Percentiles rank a stretch among this genome's conserved stretches.
phyloP scores from a whole-genome alignment of 2,888 invertebrate genomes.

The Tuberolachnus salignus region DNA sequence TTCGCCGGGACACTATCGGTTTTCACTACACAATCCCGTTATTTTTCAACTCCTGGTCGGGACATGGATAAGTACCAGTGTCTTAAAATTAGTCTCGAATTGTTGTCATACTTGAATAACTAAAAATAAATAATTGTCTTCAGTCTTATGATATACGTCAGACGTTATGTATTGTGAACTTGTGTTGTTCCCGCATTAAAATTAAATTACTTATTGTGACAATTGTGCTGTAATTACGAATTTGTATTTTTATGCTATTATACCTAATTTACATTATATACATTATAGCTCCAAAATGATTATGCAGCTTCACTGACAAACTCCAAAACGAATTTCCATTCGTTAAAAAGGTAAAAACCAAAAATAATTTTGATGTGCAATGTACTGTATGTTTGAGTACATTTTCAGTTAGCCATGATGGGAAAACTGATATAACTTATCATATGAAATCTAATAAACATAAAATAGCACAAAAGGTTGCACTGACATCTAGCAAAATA shows the following conservation, averaged over 20 bases:
- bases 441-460: conserved; percentile 10
- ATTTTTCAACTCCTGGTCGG: neutral
- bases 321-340: neutral
- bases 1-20: no score
- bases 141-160: neutral
- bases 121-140: neutral
- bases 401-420: neutral
- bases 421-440: no score
- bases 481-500: neutral
- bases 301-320: no score
- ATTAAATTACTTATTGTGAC: neutral
- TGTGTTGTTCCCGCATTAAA: no score
- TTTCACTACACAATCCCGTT: neutral
- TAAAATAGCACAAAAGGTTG: neutral
- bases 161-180: neutral
- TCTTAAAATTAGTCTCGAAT: neutral
- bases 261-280: neutral
- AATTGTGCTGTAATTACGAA: no score
- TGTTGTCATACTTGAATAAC: neutral
- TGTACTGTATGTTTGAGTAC: neutral
- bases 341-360: neutral
- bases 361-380: neutral
- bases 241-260: neutral
- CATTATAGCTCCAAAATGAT: neutral
- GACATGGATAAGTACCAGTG: neutral